phyloP scores from a whole-genome alignment of 2,113 vertebrate species.

The Todiramphus chloris region DNA sequence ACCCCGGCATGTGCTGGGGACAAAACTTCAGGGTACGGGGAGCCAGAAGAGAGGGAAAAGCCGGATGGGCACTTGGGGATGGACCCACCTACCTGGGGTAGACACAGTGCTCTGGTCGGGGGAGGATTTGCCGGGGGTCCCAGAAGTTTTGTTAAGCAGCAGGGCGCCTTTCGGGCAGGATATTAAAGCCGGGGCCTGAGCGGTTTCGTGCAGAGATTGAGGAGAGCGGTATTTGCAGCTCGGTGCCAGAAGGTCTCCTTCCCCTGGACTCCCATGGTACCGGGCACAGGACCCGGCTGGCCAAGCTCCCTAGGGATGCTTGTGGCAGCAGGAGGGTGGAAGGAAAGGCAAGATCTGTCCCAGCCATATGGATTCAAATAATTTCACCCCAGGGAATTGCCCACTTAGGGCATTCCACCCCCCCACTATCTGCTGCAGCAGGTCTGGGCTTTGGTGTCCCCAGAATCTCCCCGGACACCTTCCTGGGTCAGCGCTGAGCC shows the following conservation, averaged over 20 bases:
- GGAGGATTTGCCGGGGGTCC: not conserved
- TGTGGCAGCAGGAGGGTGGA: fast-evolving
- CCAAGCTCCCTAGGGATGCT: not conserved
- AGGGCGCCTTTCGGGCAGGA: not conserved
- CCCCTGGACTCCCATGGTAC: too few relatives aligned
- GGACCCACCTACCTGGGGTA: not conserved
- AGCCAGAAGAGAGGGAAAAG: not conserved
- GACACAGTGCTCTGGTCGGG: not conserved
- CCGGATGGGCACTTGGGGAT: not conserved
- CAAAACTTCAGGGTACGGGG: not conserved
- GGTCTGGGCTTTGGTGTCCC: fast-evolving
- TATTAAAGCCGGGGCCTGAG: not conserved
- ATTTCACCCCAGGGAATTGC: not conserved
- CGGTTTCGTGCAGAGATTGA: not conserved
- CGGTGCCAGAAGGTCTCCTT: not conserved
- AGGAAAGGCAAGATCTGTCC: not conserved
- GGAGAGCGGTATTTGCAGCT: not conserved
- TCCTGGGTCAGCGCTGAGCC: not conserved
- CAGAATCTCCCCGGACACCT: fast-evolving
- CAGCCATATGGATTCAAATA: not conserved
- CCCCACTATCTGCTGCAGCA: fast-evolving
- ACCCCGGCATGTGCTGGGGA: not conserved
- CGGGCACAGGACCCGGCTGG: not conserved
- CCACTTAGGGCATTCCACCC: too few relatives aligned
- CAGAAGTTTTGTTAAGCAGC: not conserved